Conservation (phyloP, 2,797 vertebrate species). For the Sebastes kiyomatsui region DNA sequence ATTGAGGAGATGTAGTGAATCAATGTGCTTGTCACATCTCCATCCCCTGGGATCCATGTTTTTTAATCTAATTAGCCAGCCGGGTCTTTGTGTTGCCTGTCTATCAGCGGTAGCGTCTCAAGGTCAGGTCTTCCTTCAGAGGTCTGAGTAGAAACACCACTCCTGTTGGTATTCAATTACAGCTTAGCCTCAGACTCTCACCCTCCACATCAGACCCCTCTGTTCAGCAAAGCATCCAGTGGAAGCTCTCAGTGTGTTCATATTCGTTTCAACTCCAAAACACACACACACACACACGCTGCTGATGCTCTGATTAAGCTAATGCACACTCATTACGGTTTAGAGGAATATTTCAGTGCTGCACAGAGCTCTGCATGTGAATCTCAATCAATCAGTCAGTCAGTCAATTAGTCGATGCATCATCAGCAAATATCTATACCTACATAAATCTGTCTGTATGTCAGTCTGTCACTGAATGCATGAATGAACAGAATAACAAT, state of each 20-base stretch:
- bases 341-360: constrained; percentile 35
- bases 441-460: constrained; percentile 28
- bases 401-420: constrained; percentile 43
- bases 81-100: constrained; percentile 80
- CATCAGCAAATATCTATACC: constrained; percentile 32
- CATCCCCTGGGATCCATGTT: constrained; percentile 80
- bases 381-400: constrained; percentile 36
- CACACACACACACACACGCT: not conserved
- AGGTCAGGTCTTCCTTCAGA: constrained; percentile 81
- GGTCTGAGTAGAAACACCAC: constrained; percentile 67
- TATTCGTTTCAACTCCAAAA: constrained; percentile 25
- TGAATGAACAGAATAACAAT: constrained; percentile 38
- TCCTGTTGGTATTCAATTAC: constrained; percentile 76
- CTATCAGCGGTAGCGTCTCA: constrained; percentile 75
- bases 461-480: not conserved
- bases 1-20: constrained; percentile 75
- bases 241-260: constrained; percentile 18
- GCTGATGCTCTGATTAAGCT: constrained; percentile 31
- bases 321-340: constrained; percentile 39
- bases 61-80: constrained; percentile 85
- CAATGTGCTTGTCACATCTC: constrained; percentile 84
- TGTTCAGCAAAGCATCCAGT: constrained; percentile 37
- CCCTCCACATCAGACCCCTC: constrained; percentile 47
- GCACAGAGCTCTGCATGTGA: constrained; percentile 25
- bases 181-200: constrained; percentile 64